phyloP scores from a whole-genome alignment of 2,888 invertebrate species.

The Idaea straminata region DNA sequence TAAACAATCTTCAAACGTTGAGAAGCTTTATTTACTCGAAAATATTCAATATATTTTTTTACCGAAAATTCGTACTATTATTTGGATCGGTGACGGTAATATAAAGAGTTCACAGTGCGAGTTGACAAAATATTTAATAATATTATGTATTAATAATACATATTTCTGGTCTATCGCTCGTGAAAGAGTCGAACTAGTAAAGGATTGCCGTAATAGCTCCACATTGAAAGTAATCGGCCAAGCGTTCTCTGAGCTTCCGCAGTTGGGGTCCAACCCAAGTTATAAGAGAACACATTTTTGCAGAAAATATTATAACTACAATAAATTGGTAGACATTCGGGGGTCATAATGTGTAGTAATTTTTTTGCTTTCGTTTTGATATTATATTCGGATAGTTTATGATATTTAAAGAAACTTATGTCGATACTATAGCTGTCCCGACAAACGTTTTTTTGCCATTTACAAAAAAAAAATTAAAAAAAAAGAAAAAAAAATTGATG shows the following conservation, averaged over 20 bases:
- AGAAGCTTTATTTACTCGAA: slow-evolving; percentile 16
- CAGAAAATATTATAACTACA: not conserved
- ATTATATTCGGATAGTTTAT: too few relatives aligned
- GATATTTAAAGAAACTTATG: too few relatives aligned
- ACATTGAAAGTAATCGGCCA: slow-evolving; percentile 53
- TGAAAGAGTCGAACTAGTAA: slow-evolving; percentile 68
- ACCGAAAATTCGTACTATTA: not conserved
- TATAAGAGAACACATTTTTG: slow-evolving; percentile 18
- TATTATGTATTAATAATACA: slow-evolving; percentile 49
- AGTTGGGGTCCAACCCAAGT: slow-evolving; percentile 35
- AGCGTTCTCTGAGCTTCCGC: slow-evolving; percentile 58
- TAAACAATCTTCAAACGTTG: not conserved
- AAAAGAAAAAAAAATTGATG: too few relatives aligned
- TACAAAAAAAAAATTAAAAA: too few relatives aligned
- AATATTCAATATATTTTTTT: not conserved
- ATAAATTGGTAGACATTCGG: too few relatives aligned
- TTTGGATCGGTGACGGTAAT: slow-evolving; percentile 37
- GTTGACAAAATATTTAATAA: slow-evolving; percentile 69
- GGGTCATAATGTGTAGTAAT: too few relatives aligned
- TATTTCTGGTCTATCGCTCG: slow-evolving; percentile 64
- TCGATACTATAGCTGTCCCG: too few relatives aligned
- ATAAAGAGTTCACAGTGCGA: slow-evolving; percentile 47
- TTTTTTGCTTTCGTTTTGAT: too few relatives aligned
- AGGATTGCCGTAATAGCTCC: slow-evolving; percentile 68
- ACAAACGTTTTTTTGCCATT: too few relatives aligned